Base-by-base conservation (phyloP, 1,140 invertebrate genomes). In the Tetramorium alpestre region DNA sequence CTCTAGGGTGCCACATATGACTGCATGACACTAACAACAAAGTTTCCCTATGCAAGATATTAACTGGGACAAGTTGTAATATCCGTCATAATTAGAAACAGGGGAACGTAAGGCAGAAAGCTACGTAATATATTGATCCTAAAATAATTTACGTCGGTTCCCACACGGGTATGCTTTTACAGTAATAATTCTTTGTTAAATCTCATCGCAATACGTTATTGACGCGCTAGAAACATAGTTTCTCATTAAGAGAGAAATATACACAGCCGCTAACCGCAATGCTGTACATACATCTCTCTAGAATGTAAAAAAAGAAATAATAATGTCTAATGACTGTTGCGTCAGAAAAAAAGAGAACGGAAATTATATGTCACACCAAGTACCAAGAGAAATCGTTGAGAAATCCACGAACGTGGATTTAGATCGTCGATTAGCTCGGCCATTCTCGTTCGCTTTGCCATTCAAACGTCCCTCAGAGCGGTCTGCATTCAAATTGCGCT, bases 131-230 rank as follows among this genome's bases (percentile, higher is more conserved):
- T 84, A 75, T 65, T 25, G 51, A 60, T 38, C 41, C 25, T 47
- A 47, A 84, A 84, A 73, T 84, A 84, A 84, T 73, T 73, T 47
- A 75, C 69, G 13, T 47, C 28, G 54, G 6, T 54, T 47, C 10
- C 51, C 25, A 13, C 28, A 49, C 13, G 54, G 11, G 13, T 64
- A 28, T 41, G 38, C 41, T 73, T 73, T 73, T 58, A 38, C 25
- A 25, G 11, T 72, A 75, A 84, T 73, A 84, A 73, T 73, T 84
- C 54, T 84, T 60, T 60, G 47, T 84, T 62, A 84, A 84, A 73
- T 25, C 6, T 84, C 25, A 25, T 44, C 41, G 54, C 18, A 7
- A 16, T 49, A 18, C 25, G 51, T 73, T 82, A 84, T 49, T 84
- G 41, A 82, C 51, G 25, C 47, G 11, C 4, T 8, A 3, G 33